Evolutionary conservation across 2,888 invertebrate genomes (phyloP).

Genomic region (Hypercompe scribonia): DNA sequence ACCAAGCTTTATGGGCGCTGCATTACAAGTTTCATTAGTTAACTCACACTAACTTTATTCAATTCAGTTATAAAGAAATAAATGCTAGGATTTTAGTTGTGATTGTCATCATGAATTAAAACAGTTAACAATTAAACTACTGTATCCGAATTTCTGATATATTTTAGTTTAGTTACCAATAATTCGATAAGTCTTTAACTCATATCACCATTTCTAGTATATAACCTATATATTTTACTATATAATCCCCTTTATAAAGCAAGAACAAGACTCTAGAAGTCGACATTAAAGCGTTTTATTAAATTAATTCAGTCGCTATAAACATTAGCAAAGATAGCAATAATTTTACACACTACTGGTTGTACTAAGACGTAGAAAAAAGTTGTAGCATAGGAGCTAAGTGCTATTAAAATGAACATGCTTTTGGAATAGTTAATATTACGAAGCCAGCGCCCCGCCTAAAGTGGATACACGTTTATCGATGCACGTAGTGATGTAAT

Average conservation of each 20-base stretch:
- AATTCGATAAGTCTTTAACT: not conserved
- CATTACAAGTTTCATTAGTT: not conserved
- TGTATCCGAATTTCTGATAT: no score
- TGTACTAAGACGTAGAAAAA: slow-evolving; percentile 56
- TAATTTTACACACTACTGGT: slow-evolving; percentile 64
- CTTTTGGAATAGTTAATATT: slow-evolving; percentile 53
- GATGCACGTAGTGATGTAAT: slow-evolving; percentile 52
- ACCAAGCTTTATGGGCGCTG: not conserved
- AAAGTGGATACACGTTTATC: slow-evolving; percentile 39
- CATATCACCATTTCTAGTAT: not conserved
- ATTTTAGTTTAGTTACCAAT: no score
- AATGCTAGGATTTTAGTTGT: no score
- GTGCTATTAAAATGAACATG: slow-evolving; percentile 51
- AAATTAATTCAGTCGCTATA: slow-evolving; percentile 67
- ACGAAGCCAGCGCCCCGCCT: slow-evolving; percentile 30
- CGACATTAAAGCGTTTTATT: slow-evolving; percentile 55
- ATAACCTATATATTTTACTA: no score
- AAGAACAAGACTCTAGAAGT: slow-evolving; percentile 41
- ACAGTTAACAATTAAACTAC: no score
- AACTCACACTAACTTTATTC: not conserved
- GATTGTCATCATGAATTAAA: no score
- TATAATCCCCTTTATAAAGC: slow-evolving; percentile 43
- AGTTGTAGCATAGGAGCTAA: slow-evolving; percentile 54
- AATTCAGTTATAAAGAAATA: no score
- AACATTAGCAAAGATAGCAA: slow-evolving; percentile 63